A percentile compares a stretch with the other conserved stretches of the same genome.
These are phyloP conservation scores for Aphidius colemani DNA, from an alignment of 2,888 invertebrate genomes.

Conservation along the genomic window DNA sequence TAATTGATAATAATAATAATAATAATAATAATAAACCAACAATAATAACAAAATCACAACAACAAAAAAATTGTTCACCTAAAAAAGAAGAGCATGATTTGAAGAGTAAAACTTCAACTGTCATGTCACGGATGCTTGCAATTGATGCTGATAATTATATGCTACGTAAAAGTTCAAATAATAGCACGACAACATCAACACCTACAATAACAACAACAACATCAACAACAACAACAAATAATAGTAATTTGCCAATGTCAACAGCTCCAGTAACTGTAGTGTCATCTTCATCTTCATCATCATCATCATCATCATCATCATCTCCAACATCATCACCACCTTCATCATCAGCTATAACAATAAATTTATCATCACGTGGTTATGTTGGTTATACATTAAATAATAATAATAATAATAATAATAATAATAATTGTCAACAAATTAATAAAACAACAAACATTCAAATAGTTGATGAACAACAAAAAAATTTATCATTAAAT, in stretches of 20 bases:
- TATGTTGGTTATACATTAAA: constrained; percentile 19
- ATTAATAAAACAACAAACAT: constrained; percentile 8
- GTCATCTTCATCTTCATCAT: not conserved
- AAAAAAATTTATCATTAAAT: constrained; percentile 23
- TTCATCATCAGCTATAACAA: constrained; percentile 1
- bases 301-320: not conserved
- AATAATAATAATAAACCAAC: constrained; percentile 23
- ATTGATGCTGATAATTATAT: constrained; percentile 58
- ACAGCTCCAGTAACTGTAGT: constrained; percentile 24
- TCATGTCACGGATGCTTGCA: constrained; percentile 50
- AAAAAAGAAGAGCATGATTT: constrained; percentile 40
- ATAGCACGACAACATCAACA: constrained; percentile 19
- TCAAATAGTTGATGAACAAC: constrained; percentile 4
- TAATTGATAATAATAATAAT: constrained; percentile 25
- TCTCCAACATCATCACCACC: too few species aligned
- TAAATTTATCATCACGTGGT: not conserved
- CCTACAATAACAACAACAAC: constrained; percentile 21
- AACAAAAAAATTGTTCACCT: constrained; percentile 23
- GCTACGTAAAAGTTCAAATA: constrained; percentile 50
- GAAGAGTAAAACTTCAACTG: constrained; percentile 44
- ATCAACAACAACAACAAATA: constrained; percentile 23
- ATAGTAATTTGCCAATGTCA: constrained; percentile 17
- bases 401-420: too few species aligned
- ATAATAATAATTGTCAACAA: constrained; percentile 26
- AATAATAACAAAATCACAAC: not conserved